Base-by-base conservation (phyloP, 2,888 invertebrate genomes). In the Chloromyia formosa region DNA sequence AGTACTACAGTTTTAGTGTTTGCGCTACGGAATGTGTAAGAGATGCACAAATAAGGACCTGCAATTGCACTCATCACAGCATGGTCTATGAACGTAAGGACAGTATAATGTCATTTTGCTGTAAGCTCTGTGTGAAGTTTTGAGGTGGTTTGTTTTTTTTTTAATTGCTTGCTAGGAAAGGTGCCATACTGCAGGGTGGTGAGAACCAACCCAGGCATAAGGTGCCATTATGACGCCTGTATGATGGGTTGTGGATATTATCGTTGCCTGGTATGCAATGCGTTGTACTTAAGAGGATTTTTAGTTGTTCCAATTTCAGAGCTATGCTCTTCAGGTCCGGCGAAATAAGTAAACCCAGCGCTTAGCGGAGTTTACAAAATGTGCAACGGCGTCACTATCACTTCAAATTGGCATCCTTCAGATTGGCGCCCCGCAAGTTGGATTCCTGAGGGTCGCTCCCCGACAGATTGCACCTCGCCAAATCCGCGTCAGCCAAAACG, bases 361-460 rank as follows among this genome's bases (percentile, higher is more conserved):
- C n/a, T 90, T 88, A 95, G 86, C 94, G 90, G 82, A 72, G 97
- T 94, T 86, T 98, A 97, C 1, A 97, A 95, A 97, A 98, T 98
- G 84, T 98, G 98, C 40, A 98, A 86, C 0, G 98, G 97, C 4
- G 96, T 97, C 35, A 96, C 88, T 96, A 98, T 97, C 16, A 97
- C 87, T 82, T 97, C 96, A 81, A 98, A 93, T 5, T 94, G 0
- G 97, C 95, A 82, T 96, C 95, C 84, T 96, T 97, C 66, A 98
- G 87, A 86, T 98, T 98, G 4, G 98, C 97, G 20, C 98, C 98
- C 53, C 98, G 90, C 66, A 98, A 88, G 87, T 98, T 98, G 0
- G 97, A 97, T 84, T 97, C 95, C 80, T 97, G 96, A 14, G 98
- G 89, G 86, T 98, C 97, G 83, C 96, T 96, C 2, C 97, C 97